Base-by-base conservation (phyloP, 1,140 invertebrate species). In the Muscidifurax raptorellus region DNA sequence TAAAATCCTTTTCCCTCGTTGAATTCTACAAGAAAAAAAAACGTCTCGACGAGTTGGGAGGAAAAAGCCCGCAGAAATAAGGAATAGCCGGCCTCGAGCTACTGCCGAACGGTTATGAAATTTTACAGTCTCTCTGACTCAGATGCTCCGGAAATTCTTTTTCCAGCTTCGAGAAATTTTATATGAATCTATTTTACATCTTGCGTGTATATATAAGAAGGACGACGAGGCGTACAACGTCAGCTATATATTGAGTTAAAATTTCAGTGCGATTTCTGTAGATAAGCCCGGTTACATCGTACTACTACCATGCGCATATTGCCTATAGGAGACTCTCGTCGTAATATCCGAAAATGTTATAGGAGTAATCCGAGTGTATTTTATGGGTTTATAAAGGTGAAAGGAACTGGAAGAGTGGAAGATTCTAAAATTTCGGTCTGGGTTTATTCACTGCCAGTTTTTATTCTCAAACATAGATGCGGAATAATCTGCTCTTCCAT, bases 71-170 rank as follows among this genome's bases (percentile, higher is more conserved):
- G 25, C 22, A 0, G 2, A 77, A 27, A n/a, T n/a, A n/a, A 28
- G 28, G 10, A 27, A 5, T 3, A 18, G 27, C 44, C 22, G 69
- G 27, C 13, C 22, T 64, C 25, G 52, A 74, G 67, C n/a, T 84
- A 84, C 66, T 84, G 25, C 12, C 52, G 47, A 85, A 80, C 71
- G 71, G 69, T 47, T 71, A 80, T 71, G 79, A 71, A 85, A 80
- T 80, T 84, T 84, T 84, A 71, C 75, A 40, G 32, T n/a, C 27
- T 64, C 44, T 52, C 13, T 52, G 22, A 10, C 40, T 66, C 9
- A 2, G 15, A 1, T 15, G 27, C 44, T 30, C n/a, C 27, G 6
- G 36, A 71, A 30, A 75, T 69, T 47, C 71, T 80, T 75, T 80
- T 80, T 47, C 47, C 77, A 67, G 59, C 7, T n/a, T 40, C 47